Evolutionary conservation across 2,888 invertebrate genomes (phyloP), one percentile per base, ranked within the genome.

Genomic region (Drosophila nr. fundita): DNA sequence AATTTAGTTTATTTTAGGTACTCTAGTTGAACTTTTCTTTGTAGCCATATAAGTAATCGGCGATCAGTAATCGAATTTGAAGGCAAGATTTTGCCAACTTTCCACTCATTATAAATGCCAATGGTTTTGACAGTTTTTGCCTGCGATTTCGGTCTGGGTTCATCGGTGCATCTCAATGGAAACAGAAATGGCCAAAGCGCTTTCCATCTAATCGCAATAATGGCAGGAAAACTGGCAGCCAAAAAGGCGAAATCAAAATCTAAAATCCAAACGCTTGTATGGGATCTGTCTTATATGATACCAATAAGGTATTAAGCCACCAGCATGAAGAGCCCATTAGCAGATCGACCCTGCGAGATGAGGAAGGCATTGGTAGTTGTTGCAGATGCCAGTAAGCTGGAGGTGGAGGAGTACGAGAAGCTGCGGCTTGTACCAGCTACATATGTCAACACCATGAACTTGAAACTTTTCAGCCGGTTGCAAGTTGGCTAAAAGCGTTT

Each of bases 371-470:
- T 27, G 13, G 24, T 15, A 30, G 57, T 32, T 38, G 64, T 15
- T 52, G 55, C 13, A 11, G 29, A 27, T 27, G 54, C n/a, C 7
- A 38, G 36, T 38, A 27, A 53, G 29, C 29, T 18, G 40, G 24
- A 4, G 61, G 34, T 21, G 42, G 42, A 54, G 42, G 42, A 54
- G 59, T 32, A 42, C 11, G 42, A 58, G 54, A 27, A 49, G 34
- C 40, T 36, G 69, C 48, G 40, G 50, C 24, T 55, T 36, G 27
- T 53, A 40, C 49, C 60, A 68, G 70, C 76, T 87, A 87, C 87
- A 90, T 88, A 90, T 87, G 91, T 87, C 87, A 87, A 87, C 87
- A 87, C 86, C 78, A 80, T 90, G 87, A 87, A 87, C 91, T 90
- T 87, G 91, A 87, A 88, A 90, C 87, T 80, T 65, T 71, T 36